Evolutionary conservation across 2,888 invertebrate genomes (phyloP), one percentile per base, ranked within the genome.

Genomic region (Lithophane semibrunnea): DNA sequence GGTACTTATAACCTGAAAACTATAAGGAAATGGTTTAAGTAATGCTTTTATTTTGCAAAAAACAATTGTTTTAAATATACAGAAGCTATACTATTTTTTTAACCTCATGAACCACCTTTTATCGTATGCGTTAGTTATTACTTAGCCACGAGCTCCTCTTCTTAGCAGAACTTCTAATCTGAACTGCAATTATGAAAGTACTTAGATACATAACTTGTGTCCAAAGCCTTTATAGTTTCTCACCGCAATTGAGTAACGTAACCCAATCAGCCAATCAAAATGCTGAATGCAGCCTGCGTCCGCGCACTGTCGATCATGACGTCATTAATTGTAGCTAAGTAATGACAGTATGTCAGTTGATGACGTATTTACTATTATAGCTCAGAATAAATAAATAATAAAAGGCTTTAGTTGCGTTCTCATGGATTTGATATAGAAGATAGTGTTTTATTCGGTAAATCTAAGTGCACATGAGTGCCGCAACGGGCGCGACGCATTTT

Each of bases 321-420:
- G 13, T 66, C 81, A 82, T 80, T 3, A 76, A 69, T 80, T n/a
- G 5, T 13, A 61, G 24, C 12, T 42, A 65, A 82, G 44, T 69
- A 69, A 49, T 37, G 69, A 76, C 29, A 76, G 24, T 24, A 61
- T 56, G 65, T 70, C 77, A 60, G 18, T 13, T 7, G 1, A 18
- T 58, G 77, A 61, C 77, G 44, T 82, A 77, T 82, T 80, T 80
- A 80, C 42, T 82, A 66, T 77, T 77, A 80, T 77, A 24, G 77
- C 49, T 60, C 10, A 29, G 60, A 60, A 68, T 80, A 76, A 49
- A 37, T 80, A 18, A 67, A 21, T 79, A 68, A 24, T 75, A 65
- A 54, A 16, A 52, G n/a, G 12, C 0, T 47, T 10, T 44, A 65
- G 71, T 52, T 52, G 21, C 52, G 52, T 56, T 78, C 66, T n/a